phyloP scores from a whole-genome alignment of 2,888 invertebrate species.

The Torymus auratus region DNA sequence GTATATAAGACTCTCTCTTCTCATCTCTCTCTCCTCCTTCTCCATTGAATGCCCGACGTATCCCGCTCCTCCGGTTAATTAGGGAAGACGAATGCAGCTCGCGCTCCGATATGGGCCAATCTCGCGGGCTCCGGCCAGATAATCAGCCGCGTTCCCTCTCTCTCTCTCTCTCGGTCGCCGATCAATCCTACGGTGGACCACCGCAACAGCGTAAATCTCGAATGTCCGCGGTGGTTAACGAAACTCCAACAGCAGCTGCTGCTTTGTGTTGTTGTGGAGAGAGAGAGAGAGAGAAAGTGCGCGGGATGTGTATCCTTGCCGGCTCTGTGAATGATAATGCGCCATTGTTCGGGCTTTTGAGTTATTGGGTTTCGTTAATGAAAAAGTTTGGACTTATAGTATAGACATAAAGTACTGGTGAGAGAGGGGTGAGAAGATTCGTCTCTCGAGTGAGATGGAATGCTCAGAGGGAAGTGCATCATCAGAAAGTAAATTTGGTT shows the following conservation, averaged over 20 bases:
- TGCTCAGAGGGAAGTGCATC: too few relatives aligned
- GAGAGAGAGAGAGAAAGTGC: too few relatives aligned
- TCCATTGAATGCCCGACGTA: too few relatives aligned
- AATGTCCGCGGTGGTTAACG: slow-evolving; percentile 63
- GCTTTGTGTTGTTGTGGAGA: slow-evolving; percentile 5
- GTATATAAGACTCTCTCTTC: neutral
- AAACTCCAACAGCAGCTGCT: slow-evolving; percentile 49
- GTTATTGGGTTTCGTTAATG: slow-evolving; percentile 43
- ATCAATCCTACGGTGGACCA: slow-evolving; percentile 50
- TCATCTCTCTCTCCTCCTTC: neutral
- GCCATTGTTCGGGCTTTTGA: slow-evolving; percentile 34
- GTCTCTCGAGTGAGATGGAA: too few relatives aligned
- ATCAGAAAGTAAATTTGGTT: too few relatives aligned
- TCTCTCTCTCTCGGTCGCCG: neutral
- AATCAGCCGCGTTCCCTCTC: slow-evolving; percentile 43
- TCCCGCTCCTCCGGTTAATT: slow-evolving; percentile 63
- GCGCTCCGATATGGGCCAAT: slow-evolving; percentile 64
- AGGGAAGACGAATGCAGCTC: slow-evolving; percentile 65
- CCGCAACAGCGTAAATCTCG: slow-evolving; percentile 52
- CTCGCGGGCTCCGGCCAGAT: slow-evolving; percentile 41
- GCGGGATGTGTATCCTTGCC: neutral
- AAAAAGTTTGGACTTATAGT: slow-evolving; percentile 35
- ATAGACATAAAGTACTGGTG: too few relatives aligned
- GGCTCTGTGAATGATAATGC: slow-evolving; percentile 34
- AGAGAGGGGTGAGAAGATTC: too few relatives aligned